Percentiles rank a stretch among this genome's conserved stretches.
Evolutionary conservation across 2,797 vertebrate species (phyloP).

Genomic region (Eospalax fontanierii): DNA sequence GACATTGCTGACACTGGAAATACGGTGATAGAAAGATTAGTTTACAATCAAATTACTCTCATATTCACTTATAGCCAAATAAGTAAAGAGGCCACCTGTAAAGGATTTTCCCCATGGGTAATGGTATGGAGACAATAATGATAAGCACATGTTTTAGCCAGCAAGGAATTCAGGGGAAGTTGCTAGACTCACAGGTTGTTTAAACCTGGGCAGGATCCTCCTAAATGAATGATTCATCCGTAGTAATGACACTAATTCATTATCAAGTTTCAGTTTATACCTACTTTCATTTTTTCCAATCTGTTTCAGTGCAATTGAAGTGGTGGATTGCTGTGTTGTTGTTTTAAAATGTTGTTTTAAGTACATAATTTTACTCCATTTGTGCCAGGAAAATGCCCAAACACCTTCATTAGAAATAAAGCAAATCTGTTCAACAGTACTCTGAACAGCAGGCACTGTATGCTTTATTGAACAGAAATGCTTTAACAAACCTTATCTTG

Average conservation of each 20-base stretch:
- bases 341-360: slow-evolving; percentile 88
- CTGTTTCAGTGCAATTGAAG: slow-evolving; percentile 87
- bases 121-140: slow-evolving; percentile 57
- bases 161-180: slow-evolving; percentile 68
- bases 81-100: slow-evolving; percentile 81
- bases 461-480: slow-evolving; percentile 91
- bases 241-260: slow-evolving; percentile 89
- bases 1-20: slow-evolving; percentile 74
- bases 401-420: slow-evolving; percentile 90
- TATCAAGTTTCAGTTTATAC: slow-evolving; percentile 85
- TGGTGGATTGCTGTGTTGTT: slow-evolving; percentile 79
- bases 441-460: slow-evolving; percentile 89
- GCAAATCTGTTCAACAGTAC: slow-evolving; percentile 88
- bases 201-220: slow-evolving; percentile 82
- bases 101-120: slow-evolving; percentile 62
- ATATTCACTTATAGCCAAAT: slow-evolving; percentile 80
- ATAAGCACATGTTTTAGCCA: slow-evolving; percentile 78
- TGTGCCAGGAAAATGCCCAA: slow-evolving; percentile 89
- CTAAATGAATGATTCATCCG: slow-evolving; percentile 88
- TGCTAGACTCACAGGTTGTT: slow-evolving; percentile 81
- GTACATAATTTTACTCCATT: slow-evolving; percentile 89
- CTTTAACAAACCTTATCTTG: slow-evolving; percentile 88
- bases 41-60: slow-evolving; percentile 81
- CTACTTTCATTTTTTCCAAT: slow-evolving; percentile 87
- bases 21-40: slow-evolving; percentile 78